A percentile compares a stretch with the other conserved stretches of the same genome.
phyloP scores from a whole-genome alignment of 2,888 invertebrate species.

The Latrodectus elegans region DNA sequence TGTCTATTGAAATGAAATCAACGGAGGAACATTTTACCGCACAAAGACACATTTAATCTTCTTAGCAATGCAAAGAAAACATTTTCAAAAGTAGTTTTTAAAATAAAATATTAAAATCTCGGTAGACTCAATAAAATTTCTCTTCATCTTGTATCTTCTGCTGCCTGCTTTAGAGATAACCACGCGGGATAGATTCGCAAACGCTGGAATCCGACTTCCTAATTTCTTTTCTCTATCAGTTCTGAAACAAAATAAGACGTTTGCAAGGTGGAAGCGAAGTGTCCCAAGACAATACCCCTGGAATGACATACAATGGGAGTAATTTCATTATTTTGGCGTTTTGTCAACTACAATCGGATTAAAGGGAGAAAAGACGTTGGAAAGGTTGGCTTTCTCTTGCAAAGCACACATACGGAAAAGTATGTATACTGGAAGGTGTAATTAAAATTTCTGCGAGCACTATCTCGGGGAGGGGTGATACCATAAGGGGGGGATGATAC shows the following conservation, averaged over 20 bases:
- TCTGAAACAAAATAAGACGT: background rate
- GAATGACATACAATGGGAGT: slow-evolving; percentile 33
- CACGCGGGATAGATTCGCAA: too few species aligned
- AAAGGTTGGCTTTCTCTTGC: background rate
- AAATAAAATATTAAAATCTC: too few species aligned
- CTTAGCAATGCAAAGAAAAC: too few species aligned
- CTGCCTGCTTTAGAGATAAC: too few species aligned
- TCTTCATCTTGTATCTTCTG: too few species aligned
- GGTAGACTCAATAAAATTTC: too few species aligned
- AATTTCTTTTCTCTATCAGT: background rate
- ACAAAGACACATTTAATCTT: too few species aligned
- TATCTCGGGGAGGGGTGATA: too few species aligned
- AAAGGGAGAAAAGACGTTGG: background rate
- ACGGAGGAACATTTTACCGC: too few species aligned
- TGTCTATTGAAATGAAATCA: too few species aligned
- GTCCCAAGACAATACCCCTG: background rate
- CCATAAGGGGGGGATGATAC: background rate
- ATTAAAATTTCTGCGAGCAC: background rate
- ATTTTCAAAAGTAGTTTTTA: too few species aligned
- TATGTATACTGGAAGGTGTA: background rate
- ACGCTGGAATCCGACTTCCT: too few species aligned
- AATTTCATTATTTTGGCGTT: slow-evolving; percentile 63
- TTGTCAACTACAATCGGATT: slow-evolving; percentile 61
- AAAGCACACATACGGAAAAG: background rate
- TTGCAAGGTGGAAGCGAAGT: background rate